Evolutionary conservation across 2,888 invertebrate species (phyloP).

Genomic region (Dilophus febrilis): DNA sequence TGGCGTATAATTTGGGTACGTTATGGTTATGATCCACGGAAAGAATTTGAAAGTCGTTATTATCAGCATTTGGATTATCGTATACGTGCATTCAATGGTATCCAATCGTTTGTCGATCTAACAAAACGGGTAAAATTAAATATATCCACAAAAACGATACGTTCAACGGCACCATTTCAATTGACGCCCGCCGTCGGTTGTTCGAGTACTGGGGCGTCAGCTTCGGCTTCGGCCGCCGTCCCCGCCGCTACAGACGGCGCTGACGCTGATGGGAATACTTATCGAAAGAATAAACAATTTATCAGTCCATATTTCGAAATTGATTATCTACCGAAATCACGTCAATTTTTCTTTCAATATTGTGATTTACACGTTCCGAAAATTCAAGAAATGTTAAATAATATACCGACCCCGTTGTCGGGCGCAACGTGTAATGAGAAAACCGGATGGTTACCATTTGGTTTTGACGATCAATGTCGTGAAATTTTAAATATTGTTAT

Average conservation of each 20-base stretch:
- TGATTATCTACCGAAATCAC: constrained; percentile 56
- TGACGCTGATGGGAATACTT: not conserved
- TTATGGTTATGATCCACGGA: constrained; percentile 83
- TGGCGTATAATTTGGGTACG: constrained; percentile 85
- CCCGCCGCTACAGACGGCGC: not conserved
- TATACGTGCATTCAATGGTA: not conserved
- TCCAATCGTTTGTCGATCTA: too few relatives aligned
- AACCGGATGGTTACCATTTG: constrained; percentile 61
- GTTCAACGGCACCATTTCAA: too few relatives aligned
- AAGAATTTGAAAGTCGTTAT: constrained; percentile 54
- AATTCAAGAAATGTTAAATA: constrained; percentile 56
- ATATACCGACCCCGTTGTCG: constrained; percentile 41
- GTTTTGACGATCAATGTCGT: constrained; percentile 50
- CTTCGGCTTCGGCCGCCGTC: too few relatives aligned
- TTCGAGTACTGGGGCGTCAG: too few relatives aligned
- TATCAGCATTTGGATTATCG: constrained; percentile 85
- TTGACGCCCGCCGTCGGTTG: too few relatives aligned
- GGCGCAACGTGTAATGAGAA: constrained; percentile 49
- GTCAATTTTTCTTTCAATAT: constrained; percentile 52
- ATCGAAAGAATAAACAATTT: not conserved
- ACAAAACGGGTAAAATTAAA: too few relatives aligned
- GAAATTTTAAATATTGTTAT: constrained; percentile 32
- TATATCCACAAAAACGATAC: too few relatives aligned
- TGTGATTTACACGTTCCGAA: constrained; percentile 66
- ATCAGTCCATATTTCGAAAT: constrained; percentile 40